Percentiles rank a stretch among this genome's conserved stretches.
These are phyloP conservation scores for Peromyscus leucopus DNA, from an alignment of 2,113 vertebrate genomes.

Conservation along the genomic window DNA sequence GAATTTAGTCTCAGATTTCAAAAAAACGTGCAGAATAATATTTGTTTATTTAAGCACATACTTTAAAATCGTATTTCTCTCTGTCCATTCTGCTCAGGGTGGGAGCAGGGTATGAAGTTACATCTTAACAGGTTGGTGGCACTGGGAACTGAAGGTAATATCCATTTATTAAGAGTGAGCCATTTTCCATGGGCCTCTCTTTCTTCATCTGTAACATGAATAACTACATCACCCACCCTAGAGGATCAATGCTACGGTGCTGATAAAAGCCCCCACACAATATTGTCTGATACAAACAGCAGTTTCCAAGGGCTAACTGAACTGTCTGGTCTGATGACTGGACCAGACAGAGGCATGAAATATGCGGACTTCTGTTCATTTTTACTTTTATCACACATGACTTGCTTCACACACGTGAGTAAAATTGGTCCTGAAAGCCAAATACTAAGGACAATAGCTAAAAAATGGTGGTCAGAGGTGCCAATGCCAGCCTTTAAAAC, in stretches of 20 bases:
- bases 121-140: neutral
- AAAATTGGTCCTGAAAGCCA: neutral
- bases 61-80: neutral
- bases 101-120: accelerated
- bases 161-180: neutral
- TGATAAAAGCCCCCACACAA: neutral
- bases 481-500: neutral
- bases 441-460: neutral
- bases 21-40: neutral
- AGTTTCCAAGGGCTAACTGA: neutral
- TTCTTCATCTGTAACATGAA: neutral
- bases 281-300: neutral
- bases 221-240: neutral
- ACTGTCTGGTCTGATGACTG: neutral
- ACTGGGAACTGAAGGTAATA: neutral
- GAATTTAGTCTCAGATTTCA: neutral
- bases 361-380: neutral
- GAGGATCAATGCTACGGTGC: neutral
- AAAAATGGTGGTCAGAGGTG: neutral
- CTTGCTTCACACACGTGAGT: neutral
- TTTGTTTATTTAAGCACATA: neutral
- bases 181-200: neutral
- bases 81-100: neutral
- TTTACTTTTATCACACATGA: neutral
- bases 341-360: neutral